phyloP scores from a whole-genome alignment of 2,888 invertebrate genomes.

The Eulithis prunata region DNA sequence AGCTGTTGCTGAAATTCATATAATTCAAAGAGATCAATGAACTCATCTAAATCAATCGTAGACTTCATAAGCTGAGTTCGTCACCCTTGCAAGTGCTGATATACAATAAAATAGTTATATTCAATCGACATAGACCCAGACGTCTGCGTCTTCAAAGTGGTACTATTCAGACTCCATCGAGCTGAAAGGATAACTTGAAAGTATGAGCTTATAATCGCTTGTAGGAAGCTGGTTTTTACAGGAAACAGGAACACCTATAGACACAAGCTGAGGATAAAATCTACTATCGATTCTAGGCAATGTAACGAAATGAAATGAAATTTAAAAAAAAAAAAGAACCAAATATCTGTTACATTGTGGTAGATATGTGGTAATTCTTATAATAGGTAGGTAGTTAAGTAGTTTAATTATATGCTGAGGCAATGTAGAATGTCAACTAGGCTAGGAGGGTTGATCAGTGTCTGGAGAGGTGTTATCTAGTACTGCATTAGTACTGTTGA shows the following conservation, averaged over 20 bases:
- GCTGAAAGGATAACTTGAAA: conserved; percentile 10
- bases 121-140: conserved; percentile 19
- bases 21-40: neutral
- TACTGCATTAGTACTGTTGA: no score
- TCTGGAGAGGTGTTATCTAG: no score
- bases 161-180: conserved; percentile 22
- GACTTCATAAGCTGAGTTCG: conserved; percentile 15
- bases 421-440: no score
- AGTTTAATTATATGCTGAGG: no score
- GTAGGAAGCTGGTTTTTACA: neutral
- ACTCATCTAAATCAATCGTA: conserved; percentile 3
- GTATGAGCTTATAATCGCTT: conserved; percentile 8
- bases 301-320: no score
- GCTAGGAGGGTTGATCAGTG: no score
- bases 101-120: conserved; percentile 18
- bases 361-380: no score
- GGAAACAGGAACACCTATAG: neutral
- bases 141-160: conserved; percentile 29
- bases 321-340: no score
- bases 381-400: no score
- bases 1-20: neutral
- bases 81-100: conserved; percentile 6
- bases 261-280: neutral
- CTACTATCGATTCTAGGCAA: no score
- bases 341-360: no score